Base-by-base conservation (phyloP, 2,888 invertebrate species). In the Druceiella hillmani region DNA sequence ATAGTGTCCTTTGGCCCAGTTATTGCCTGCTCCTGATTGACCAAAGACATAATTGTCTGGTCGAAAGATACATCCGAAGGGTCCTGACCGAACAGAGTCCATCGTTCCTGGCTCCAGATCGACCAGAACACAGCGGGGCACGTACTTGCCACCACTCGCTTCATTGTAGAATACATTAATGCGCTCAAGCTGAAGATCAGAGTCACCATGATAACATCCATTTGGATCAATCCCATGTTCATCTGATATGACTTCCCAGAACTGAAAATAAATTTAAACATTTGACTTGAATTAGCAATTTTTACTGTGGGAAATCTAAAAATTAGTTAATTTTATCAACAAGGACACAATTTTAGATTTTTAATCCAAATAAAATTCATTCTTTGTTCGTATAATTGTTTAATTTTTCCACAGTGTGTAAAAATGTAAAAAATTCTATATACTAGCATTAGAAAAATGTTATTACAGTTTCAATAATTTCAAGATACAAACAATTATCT, bases 31-130 rank as follows among this genome's bases (percentile, higher is more conserved):
- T 34, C 87, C 83, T 40, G 75, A 76, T 57, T 75, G 72, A 6
- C 79, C 80, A 51, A 80, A 83, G 32, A 86, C 77, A 59, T 81
- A 86, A 62, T 82, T 86, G 57, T 87, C 84, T 17, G 86, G 86
- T 44, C 81, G 64, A 64, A 84, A 86, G 36, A 84, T 65, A 54
- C 78, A 77, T 10, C 79, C 79, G 49, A 71, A 77, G 22, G 78
- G 72, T 36, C 74, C 71, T 33, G 76, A 67, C 50, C 80, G 57
- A 36, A 81, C 75, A 1, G 71, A 66, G 54, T 83, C 81, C 77
- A 81, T 77, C 4, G 81, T 79, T 14, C 78, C 78, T 2, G 79
- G 76, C 57, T 82, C 81, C 47, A 82, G 57, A 55, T 82, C 81
- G 6, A 81, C 74, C 9, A 81, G 62, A 28, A 81, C 66, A 3